These are phyloP conservation scores for Macrotus californicus DNA, from an alignment of 2,113 vertebrate species.

Conservation along the genomic window DNA sequence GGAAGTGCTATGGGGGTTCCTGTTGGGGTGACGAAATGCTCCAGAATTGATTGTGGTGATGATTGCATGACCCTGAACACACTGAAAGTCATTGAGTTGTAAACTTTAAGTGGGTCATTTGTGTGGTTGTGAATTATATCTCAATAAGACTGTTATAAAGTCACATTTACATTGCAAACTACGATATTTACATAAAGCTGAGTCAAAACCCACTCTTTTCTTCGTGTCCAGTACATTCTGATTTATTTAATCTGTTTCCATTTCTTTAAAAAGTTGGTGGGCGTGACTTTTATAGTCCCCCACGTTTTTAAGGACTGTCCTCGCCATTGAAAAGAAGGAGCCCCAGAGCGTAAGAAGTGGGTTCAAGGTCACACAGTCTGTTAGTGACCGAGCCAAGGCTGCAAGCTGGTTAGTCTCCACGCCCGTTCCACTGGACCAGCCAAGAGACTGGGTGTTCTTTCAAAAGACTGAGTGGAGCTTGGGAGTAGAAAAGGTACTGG, in stretches of 20 bases:
- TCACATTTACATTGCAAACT: not conserved
- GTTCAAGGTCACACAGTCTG: not conserved
- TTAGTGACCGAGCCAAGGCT: not conserved
- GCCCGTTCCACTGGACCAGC: not conserved
- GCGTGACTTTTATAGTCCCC: no score
- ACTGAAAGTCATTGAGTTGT: not conserved
- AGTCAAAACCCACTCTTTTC: slow-evolving; percentile 13
- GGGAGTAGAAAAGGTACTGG: not conserved
- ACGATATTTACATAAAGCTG: slow-evolving; percentile 18
- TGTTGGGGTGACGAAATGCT: not conserved
- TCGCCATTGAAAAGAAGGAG: not conserved
- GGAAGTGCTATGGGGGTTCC: not conserved
- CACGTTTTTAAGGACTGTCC: not conserved
- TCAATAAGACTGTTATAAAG: not conserved
- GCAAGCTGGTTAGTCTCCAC: not conserved
- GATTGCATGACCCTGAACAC: not conserved
- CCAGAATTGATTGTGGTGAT: not conserved
- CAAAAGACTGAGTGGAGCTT: not conserved
- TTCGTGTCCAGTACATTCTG: not conserved
- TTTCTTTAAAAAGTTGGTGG: slow-evolving; percentile 22
- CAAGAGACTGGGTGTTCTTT: not conserved
- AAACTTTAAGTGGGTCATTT: not conserved
- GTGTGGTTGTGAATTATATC: not conserved
- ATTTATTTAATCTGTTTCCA: not conserved
- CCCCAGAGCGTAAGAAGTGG: not conserved